A percentile compares a stretch with the other conserved stretches of the same genome.
phyloP scores from a whole-genome alignment of 64 coral and sea anemone species.

The Cladopsammia gracilis region DNA sequence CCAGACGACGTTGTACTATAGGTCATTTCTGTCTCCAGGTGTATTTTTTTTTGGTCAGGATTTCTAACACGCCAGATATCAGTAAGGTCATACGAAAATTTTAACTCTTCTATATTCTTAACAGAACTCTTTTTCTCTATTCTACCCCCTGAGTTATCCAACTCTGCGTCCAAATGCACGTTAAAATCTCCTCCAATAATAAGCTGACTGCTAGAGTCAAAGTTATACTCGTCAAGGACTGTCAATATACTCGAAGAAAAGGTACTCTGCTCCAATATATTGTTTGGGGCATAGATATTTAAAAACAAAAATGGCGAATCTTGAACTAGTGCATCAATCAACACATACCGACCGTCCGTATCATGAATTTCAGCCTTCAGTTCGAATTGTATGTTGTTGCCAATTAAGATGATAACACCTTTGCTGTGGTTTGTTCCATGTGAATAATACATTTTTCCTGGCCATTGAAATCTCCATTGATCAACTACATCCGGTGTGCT shows the following conservation, averaged over 20 bases:
- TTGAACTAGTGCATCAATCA: constrained; percentile 36
- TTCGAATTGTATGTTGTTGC: constrained; percentile 18
- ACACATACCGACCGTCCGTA: constrained; percentile 21
- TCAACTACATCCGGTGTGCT: constrained; percentile 8
- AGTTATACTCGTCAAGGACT: constrained; percentile 8
- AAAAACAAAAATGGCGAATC: constrained; percentile 44
- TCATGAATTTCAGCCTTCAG: constrained; percentile 10
- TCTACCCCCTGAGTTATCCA: constrained; percentile 52
- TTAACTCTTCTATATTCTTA: constrained; percentile 37
- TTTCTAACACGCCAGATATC: constrained; percentile 69
- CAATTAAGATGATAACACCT: constrained; percentile 27
- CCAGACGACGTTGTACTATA: constrained; percentile 56
- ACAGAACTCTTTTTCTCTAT: constrained; percentile 25
- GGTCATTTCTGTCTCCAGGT: constrained; percentile 64
- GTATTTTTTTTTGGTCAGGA: constrained; percentile 38
- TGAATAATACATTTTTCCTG: constrained; percentile 35
- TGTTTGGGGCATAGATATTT: constrained; percentile 53
- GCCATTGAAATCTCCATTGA: not conserved
- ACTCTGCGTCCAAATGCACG: constrained; percentile 12
- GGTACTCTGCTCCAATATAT: constrained; percentile 11
- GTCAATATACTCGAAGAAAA: constrained; percentile 46
- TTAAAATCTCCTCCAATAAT: constrained; percentile 58
- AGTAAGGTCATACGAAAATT: constrained; percentile 27
- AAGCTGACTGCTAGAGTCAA: constrained; percentile 21
- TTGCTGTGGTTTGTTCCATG: constrained; percentile 68